These are phyloP conservation scores for Botia kubotai DNA, from an alignment of 2,797 vertebrate genomes.

Conservation along the genomic window DNA sequence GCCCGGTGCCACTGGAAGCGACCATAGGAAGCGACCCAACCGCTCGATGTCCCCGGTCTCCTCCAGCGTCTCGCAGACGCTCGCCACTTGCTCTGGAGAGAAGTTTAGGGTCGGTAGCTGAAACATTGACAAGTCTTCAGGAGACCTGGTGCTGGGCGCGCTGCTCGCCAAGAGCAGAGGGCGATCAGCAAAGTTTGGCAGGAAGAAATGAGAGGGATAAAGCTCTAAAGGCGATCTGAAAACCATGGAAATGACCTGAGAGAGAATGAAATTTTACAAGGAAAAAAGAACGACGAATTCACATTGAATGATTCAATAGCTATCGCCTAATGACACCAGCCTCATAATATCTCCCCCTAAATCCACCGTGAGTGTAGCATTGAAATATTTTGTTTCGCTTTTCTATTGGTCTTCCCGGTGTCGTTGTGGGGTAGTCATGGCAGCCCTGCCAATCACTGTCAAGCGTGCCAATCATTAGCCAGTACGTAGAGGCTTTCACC, in stretches of 20 bases:
- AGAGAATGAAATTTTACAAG: conserved; percentile 88
- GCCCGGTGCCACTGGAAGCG: conserved; percentile 96
- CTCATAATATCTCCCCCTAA: conserved; percentile 99
- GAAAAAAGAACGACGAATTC: conserved; percentile 88
- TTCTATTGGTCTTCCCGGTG: conserved; percentile 99
- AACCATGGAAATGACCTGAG: conserved; percentile 99
- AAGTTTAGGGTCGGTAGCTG: conserved; percentile 99
- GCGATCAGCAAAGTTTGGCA: conserved; percentile 99
- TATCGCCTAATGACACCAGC: conserved; percentile 99
- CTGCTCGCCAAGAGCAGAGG: conserved; percentile 93
- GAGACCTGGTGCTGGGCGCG: conserved; percentile 93
- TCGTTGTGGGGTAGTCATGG: conserved; percentile 99
- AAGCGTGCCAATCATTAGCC: conserved; percentile 99
- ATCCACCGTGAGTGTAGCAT: conserved; percentile 99
- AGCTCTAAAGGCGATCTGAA: conserved; percentile 99
- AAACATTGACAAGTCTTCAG: conserved; percentile 99
- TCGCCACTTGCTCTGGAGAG: conserved; percentile 99
- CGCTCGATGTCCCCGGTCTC: conserved; percentile 99
- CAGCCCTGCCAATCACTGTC: conserved; percentile 99
- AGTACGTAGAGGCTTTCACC: conserved; percentile 99
- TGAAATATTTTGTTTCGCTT: conserved; percentile 99
- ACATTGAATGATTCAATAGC: conserved; percentile 98
- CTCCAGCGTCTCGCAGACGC: conserved; percentile 99
- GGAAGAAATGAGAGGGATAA: conserved; percentile 99
- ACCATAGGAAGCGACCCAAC: conserved; percentile 98